Conservation (phyloP, 2,113 vertebrate genomes). For the Phylloscopus whistleri region DNA sequence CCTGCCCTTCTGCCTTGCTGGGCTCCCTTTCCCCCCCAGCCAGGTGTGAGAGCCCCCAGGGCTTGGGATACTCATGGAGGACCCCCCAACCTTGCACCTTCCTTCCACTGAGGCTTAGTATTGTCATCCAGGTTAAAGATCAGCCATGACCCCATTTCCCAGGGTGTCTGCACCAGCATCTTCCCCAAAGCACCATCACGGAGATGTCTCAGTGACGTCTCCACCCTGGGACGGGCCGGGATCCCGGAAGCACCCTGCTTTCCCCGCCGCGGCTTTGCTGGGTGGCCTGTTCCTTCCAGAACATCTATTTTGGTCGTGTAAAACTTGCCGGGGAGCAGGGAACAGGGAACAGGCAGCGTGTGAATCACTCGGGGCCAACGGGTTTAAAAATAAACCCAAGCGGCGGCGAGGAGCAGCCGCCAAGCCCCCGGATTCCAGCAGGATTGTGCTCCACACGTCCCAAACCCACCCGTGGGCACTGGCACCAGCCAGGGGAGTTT, state of each 20-base stretch:
- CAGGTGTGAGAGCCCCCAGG: neutral
- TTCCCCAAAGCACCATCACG: fast-evolving
- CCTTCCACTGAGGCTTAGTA: neutral
- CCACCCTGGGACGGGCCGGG: neutral
- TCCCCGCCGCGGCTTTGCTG: fast-evolving
- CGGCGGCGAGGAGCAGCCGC: neutral
- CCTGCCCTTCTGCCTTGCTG: too few species aligned
- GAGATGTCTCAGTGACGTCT: neutral
- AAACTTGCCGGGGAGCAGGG: constrained; percentile 32
- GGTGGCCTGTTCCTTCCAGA: constrained; percentile 39
- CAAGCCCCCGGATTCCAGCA: neutral
- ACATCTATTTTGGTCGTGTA: constrained; percentile 49
- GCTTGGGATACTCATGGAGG: neutral
- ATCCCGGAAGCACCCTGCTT: neutral
- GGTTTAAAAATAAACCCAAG: constrained; percentile 61
- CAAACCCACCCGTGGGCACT: neutral
- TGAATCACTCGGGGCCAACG: constrained; percentile 51
- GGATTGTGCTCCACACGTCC: neutral
- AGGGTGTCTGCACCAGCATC: neutral
- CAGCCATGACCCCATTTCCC: fast-evolving
- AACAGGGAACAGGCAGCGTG: constrained; percentile 33
- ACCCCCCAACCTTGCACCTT: neutral
- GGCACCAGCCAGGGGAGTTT: neutral
- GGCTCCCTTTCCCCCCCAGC: neutral
- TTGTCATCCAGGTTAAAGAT: neutral